Percentiles rank a stretch among this genome's conserved stretches.
Evolutionary conservation across 2,797 vertebrate species (phyloP).

Genomic region (Xenops minutus): DNA sequence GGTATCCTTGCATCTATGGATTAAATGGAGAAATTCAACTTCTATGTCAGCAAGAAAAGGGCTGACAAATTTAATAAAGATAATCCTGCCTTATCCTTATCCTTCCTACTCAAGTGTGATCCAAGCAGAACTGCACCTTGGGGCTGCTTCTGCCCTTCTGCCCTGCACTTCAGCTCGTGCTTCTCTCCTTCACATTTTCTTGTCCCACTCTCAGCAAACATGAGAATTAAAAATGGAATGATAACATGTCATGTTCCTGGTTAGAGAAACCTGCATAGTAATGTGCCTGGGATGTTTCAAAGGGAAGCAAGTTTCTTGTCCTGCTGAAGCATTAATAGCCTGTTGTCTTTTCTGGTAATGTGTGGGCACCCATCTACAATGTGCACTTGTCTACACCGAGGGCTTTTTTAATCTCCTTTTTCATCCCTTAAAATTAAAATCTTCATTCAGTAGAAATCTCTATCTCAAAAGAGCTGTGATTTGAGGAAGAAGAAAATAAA

Average conservation of each 20-base stretch:
- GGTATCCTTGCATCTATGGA: not conserved
- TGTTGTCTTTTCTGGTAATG: not conserved
- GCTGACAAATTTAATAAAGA: not conserved
- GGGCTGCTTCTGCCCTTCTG: not conserved
- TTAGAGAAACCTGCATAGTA: not conserved
- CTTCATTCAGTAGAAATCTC: not conserved
- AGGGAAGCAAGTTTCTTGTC: not conserved
- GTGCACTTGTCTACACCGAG: not conserved
- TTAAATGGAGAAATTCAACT: not conserved
- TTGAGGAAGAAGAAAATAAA: not conserved
- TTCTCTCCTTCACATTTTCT: not conserved
- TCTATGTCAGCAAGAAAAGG: not conserved
- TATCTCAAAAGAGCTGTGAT: not conserved
- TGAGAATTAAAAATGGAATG: not conserved
- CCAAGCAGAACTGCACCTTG: not conserved
- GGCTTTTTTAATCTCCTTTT: not conserved
- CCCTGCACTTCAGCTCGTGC: accelerated
- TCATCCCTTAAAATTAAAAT: not conserved
- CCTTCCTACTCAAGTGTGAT: not conserved
- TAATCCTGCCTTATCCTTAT: not conserved
- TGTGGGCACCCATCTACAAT: not conserved
- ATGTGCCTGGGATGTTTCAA: not conserved
- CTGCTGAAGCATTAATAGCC: not conserved
- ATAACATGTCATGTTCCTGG: not conserved
- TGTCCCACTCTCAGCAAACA: not conserved